Conservation (phyloP, 2,797 vertebrate species). For the Gobionotothen gibberifrons region DNA sequence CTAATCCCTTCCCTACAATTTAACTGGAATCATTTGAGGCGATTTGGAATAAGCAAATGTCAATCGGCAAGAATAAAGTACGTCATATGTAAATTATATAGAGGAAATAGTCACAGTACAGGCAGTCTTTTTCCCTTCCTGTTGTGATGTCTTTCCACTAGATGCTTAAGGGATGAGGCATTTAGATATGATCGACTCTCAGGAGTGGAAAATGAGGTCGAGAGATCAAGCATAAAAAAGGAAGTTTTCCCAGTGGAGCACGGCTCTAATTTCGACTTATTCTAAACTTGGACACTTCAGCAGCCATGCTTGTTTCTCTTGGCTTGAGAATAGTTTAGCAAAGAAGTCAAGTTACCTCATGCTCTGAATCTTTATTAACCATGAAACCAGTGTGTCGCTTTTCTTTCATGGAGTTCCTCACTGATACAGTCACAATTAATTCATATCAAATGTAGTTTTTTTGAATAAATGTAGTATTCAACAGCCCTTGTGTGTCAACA, state of each 20-base stretch:
- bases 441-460: constrained; percentile 5
- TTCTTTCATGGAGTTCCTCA: constrained; percentile 15
- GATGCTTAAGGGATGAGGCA: constrained; percentile 64
- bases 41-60: constrained; percentile 19
- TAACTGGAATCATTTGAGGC: constrained; percentile 15
- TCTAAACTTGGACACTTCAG: constrained; percentile 80
- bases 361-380: constrained; percentile 34
- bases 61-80: constrained; percentile 18
- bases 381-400: constrained; percentile 12
- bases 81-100: constrained; percentile 22
- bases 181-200: constrained; percentile 74
- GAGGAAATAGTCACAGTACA: constrained; percentile 12
- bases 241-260: constrained; percentile 76
- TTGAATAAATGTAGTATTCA: neutral
- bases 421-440: neutral
- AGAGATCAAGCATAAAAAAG: constrained; percentile 80
- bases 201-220: constrained; percentile 84
- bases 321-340: constrained; percentile 60
- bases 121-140: constrained; percentile 14
- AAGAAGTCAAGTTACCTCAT: constrained; percentile 62
- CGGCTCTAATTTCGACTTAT: constrained; percentile 75
- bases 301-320: constrained; percentile 81
- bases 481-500: neutral
- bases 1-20: constrained; percentile 1
- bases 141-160: constrained; percentile 45